phyloP scores from a whole-genome alignment of 37 sponge, comb jelly and placozoan genomes.

The Oscarella lobularis region DNA sequence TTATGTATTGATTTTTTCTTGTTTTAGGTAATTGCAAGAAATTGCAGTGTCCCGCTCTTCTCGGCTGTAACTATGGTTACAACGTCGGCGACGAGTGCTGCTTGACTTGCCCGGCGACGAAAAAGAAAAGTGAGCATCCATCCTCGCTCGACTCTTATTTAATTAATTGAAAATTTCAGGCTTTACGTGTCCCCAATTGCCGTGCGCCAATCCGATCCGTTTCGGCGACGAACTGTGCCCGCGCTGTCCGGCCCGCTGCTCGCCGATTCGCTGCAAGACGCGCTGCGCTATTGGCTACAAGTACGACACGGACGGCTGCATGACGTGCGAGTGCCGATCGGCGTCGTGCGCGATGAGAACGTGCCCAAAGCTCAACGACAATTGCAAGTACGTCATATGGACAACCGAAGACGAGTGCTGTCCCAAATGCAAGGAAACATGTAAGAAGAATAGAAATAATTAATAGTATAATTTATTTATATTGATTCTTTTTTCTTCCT shows the following conservation, averaged over 20 bases:
- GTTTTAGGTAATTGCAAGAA: neutral
- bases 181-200: neutral
- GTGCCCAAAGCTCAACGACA: too few relatives aligned
- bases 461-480: too few relatives aligned
- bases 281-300: neutral
- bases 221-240: neutral
- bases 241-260: neutral
- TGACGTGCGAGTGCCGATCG: neutral
- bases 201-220: neutral
- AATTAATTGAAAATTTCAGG: too few relatives aligned
- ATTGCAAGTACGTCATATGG: too few relatives aligned
- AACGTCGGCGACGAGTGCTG: neutral
- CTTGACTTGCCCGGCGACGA: neutral
- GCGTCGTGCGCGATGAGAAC: neutral
- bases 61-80: neutral
- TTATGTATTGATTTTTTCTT: neutral
- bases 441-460: too few relatives aligned
- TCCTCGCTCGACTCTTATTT: too few relatives aligned
- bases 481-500: too few relatives aligned
- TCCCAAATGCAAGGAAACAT: too few relatives aligned
- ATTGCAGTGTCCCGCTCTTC: neutral
- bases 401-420: too few relatives aligned
- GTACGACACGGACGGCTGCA: neutral
- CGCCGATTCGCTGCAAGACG: neutral
- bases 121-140: too few relatives aligned